phyloP scores from a whole-genome alignment of 1,140 invertebrate genomes.

The Glossosoma conforme region DNA sequence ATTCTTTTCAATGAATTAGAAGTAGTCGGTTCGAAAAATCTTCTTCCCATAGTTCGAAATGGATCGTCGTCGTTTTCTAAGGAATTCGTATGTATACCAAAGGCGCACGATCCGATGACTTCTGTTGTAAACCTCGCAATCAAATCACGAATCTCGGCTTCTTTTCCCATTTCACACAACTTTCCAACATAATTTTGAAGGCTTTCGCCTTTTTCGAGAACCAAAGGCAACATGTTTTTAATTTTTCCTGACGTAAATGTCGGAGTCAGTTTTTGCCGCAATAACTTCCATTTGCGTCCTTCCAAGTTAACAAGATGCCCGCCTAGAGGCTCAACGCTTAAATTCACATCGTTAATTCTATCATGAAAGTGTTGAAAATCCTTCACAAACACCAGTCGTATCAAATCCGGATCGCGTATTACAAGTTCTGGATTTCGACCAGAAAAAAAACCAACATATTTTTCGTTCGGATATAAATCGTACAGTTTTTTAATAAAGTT shows the following conservation, averaged over 20 bases:
- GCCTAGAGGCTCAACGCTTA: background rate
- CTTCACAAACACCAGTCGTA: constrained; percentile 45
- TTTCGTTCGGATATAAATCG: constrained; percentile 27
- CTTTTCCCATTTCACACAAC: background rate
- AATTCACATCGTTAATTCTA: constrained; percentile 30
- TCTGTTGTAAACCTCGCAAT: constrained; percentile 46
- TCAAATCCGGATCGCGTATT: constrained; percentile 48
- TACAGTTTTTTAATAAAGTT: constrained; percentile 28
- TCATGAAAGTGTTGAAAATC: constrained; percentile 51
- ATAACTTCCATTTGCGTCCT: constrained; percentile 47
- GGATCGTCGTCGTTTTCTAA: constrained; percentile 37
- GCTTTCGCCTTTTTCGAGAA: constrained; percentile 32
- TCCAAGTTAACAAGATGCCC: constrained; percentile 17
- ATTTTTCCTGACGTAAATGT: constrained; percentile 41
- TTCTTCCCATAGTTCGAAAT: constrained; percentile 37
- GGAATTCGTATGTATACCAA: constrained; percentile 38
- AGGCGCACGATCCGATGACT: constrained; percentile 46
- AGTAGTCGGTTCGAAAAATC: constrained; percentile 34
- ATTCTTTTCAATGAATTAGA: background rate
- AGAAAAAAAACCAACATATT: constrained; percentile 40
- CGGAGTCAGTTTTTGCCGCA: constrained; percentile 37
- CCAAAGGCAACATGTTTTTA: constrained; percentile 38
- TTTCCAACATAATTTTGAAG: constrained; percentile 30
- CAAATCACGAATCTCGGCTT: constrained; percentile 39
- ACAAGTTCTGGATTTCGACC: constrained; percentile 42